Percentiles rank a stretch among this genome's conserved stretches.
Conservation (phyloP, 2,888 invertebrate genomes). For the Axea sp. region DNA sequence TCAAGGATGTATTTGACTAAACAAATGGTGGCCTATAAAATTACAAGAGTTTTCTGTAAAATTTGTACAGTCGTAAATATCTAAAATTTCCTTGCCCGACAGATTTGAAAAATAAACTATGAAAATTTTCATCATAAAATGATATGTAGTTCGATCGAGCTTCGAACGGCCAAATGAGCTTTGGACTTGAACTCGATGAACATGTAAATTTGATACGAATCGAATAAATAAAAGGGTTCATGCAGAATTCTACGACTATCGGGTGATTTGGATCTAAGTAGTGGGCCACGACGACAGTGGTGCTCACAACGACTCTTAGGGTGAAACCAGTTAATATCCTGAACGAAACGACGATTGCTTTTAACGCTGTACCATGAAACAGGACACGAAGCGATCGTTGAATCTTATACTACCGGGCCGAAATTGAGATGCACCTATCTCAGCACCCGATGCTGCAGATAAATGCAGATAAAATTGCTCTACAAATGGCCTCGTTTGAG, state of each 20-base stretch:
- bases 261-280: slow-evolving; percentile 22
- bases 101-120: slow-evolving; percentile 22
- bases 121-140: slow-evolving; percentile 33
- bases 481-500: background rate
- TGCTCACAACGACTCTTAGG: slow-evolving; percentile 10
- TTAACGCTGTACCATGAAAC: slow-evolving; percentile 61
- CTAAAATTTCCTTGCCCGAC: background rate
- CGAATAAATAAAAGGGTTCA: slow-evolving; percentile 36
- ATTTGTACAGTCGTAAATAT: slow-evolving; percentile 9
- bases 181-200: no score
- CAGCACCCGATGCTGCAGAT: slow-evolving; percentile 1
- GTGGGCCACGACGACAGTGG: slow-evolving; percentile 13
- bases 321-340: slow-evolving; percentile 65
- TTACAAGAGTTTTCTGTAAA: background rate
- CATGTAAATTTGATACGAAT: slow-evolving; percentile 41
- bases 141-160: slow-evolving; percentile 11
- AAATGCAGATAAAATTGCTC: slow-evolving; percentile 29
- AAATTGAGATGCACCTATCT: slow-evolving; percentile 5
- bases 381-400: slow-evolving; percentile 52
- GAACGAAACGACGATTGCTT: slow-evolving; percentile 63
- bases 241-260: slow-evolving; percentile 26
- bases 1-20: no score
- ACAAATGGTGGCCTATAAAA: no score
- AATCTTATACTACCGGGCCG: slow-evolving; percentile 15
- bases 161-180: slow-evolving; percentile 35